Evolutionary conservation across 2,113 vertebrate species (phyloP), one percentile per base, ranked within the genome.

Genomic region (Hippocampus mohnikei): DNA sequence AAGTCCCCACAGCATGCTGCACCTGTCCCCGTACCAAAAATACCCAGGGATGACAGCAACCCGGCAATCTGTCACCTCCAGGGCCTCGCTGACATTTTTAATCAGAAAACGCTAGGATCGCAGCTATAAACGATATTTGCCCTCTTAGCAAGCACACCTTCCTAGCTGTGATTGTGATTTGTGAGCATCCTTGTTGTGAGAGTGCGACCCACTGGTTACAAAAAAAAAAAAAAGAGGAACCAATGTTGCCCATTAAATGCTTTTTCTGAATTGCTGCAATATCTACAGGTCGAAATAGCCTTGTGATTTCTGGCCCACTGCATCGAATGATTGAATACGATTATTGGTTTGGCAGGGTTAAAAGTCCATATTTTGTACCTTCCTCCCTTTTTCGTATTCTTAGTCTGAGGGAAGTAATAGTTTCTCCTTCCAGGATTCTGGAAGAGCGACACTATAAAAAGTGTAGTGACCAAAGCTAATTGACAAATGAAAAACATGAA

Each of bases 1-100:
- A 74, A 71, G 86, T 87, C 85, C 90, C 88, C 87, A 21, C 75
- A 88, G 88, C 82, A 88, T 72, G 71, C 78, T 73, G 82, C 89
- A 92, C 89, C 89, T 92, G 91, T 90, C 87, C 84, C 85, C 80
- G 83, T 78, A 86, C 86, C 85, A 87, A 86, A 91, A 92, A 90
- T 90, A 91, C 84, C 76, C 63, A 75, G 80, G 84, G 88, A 90
- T 79, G 85, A 81, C 77, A 87, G 82, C 76, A 83, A 86, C 81
- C 71, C 81, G 75, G 76, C 89, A 91, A 91, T 90, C 88, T 89
- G 86, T 92, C 92, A 90, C 85, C 88, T 86, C 78, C 72, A 85
- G 85, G 88, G 84, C 78, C 79, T 82, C 15, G 11, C 86, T 89
- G 91, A 89, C 84, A 87, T 90, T 89, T 91, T 89, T 89, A 91